A percentile compares a stretch with the other conserved stretches of the same genome.
These are phyloP conservation scores for Pelecanus crispus DNA, from an alignment of 2,113 vertebrate genomes.

Conservation along the genomic window DNA sequence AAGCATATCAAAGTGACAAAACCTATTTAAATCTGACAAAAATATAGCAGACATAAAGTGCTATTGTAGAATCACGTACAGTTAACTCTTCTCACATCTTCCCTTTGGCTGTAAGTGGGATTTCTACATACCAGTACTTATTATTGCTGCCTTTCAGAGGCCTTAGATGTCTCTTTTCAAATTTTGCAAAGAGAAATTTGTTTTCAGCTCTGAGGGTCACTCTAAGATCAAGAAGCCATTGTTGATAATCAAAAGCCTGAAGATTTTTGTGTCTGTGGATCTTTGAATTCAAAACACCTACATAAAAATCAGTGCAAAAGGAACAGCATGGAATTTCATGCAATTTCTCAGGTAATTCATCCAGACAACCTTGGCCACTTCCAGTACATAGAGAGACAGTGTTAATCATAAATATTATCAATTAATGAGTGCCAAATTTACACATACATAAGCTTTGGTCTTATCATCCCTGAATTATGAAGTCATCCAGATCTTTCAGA, in stretches of 20 bases:
- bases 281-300: not conserved
- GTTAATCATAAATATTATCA: not conserved
- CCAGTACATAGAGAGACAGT: not conserved
- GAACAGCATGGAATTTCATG: not conserved
- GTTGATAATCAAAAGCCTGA: not conserved
- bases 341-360: not conserved
- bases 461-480: not conserved
- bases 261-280: not conserved
- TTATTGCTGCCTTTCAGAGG: not conserved
- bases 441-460: not conserved
- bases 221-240: not conserved
- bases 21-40: not conserved
- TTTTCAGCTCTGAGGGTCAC: constrained; percentile 9
- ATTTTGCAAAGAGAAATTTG: not conserved
- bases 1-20: not conserved
- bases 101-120: not conserved
- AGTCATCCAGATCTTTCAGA: not conserved
- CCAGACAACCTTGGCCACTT: not conserved
- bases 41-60: not conserved
- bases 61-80: not conserved
- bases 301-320: not conserved
- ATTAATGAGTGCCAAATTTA: not conserved
- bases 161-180: not conserved
- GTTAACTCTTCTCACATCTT: not conserved
- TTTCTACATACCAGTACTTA: not conserved